Evolutionary conservation across 2,113 vertebrate species (phyloP).

Genomic region (Conger conger): DNA sequence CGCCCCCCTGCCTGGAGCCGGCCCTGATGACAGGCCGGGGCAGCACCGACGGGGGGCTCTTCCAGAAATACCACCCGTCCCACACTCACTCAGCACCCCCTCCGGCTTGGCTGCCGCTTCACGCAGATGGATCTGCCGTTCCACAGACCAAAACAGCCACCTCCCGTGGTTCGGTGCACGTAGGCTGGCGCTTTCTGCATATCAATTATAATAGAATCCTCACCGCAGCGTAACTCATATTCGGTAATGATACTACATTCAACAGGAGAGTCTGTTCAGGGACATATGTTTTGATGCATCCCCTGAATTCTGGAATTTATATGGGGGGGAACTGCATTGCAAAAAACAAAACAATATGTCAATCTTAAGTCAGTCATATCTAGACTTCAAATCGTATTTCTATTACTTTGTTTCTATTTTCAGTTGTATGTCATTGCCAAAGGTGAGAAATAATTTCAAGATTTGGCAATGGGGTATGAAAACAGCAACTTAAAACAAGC

Average conservation of each 20-base stretch:
- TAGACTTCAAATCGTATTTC: too few species aligned
- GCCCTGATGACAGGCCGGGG: background rate
- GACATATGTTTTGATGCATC: background rate
- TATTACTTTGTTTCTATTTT: too few species aligned
- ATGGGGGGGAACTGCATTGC: background rate
- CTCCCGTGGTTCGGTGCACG: background rate
- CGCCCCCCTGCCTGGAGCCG: background rate
- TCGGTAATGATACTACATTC: background rate
- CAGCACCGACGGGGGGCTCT: background rate
- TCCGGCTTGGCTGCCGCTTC: background rate
- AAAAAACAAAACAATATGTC: too few species aligned
- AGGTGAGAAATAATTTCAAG: too few species aligned
- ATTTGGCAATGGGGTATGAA: too few species aligned
- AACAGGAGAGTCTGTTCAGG: background rate
- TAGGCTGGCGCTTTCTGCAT: background rate
- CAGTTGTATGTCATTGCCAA: too few species aligned
- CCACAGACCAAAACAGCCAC: background rate
- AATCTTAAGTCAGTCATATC: too few species aligned
- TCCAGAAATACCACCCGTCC: constrained; percentile 1
- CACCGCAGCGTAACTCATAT: background rate
- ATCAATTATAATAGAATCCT: background rate
- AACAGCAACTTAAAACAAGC: too few species aligned
- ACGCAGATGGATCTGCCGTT: background rate
- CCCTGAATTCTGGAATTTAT: background rate
- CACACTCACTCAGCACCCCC: constrained; percentile 2